These are phyloP conservation scores for Vanessa atalanta DNA, from an alignment of 1,140 invertebrate species.

Conservation along the genomic window DNA sequence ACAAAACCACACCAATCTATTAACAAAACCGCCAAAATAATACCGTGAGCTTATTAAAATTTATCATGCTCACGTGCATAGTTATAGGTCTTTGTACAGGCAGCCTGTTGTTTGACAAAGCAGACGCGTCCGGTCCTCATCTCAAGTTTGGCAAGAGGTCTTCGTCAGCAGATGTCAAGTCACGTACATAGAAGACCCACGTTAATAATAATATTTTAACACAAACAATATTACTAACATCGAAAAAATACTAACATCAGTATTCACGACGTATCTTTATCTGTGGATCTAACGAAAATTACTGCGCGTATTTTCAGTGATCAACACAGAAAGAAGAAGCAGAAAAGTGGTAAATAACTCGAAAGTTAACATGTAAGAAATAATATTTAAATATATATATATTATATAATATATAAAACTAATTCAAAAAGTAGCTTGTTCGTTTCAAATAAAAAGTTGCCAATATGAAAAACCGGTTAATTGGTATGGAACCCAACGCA, in stretches of 20 bases:
- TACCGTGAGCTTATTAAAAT: slow-evolving; percentile 20
- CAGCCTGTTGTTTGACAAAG: slow-evolving; percentile 58
- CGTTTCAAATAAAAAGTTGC: too few relatives aligned
- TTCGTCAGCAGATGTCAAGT: slow-evolving; percentile 58
- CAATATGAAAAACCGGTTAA: too few relatives aligned
- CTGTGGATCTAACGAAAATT: too few relatives aligned
- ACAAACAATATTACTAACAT: background rate
- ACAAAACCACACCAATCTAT: slow-evolving; percentile 1
- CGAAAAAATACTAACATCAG: background rate
- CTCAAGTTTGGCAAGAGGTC: slow-evolving; percentile 72
- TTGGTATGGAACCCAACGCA: too few relatives aligned
- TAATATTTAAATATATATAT: too few relatives aligned
- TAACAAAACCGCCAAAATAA: slow-evolving; percentile 23
- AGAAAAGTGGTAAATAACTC: too few relatives aligned
- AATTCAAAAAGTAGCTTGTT: too few relatives aligned
- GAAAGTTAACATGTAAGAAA: too few relatives aligned
- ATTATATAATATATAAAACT: too few relatives aligned
- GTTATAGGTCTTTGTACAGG: slow-evolving; percentile 63
- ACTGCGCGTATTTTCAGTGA: too few relatives aligned
- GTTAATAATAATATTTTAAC: background rate
- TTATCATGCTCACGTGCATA: slow-evolving; percentile 46
- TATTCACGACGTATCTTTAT: too few relatives aligned
- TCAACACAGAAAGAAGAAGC: too few relatives aligned
- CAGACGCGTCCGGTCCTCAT: slow-evolving; percentile 64
- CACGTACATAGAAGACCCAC: slow-evolving; percentile 39